Base-by-base conservation (phyloP, 2,888 invertebrate species). In the Carabus problematicus region DNA sequence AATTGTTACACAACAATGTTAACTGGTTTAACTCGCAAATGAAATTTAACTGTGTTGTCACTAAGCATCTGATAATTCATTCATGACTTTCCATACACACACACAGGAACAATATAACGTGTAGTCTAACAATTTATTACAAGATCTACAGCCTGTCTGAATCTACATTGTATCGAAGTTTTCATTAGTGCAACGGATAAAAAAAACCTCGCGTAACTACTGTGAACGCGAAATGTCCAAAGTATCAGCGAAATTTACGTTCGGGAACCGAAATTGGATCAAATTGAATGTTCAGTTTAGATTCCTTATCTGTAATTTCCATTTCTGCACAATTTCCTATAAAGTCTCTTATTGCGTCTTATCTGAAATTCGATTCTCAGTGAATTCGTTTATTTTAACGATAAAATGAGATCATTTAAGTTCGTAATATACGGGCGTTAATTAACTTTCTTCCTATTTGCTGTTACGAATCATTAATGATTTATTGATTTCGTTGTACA, bases 331-430 rank as follows among this genome's bases (percentile, higher is more conserved):
- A 64, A 64, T 64, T 64, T 64, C 63, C 63, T 64, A 14, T 42
- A 54, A 54, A 41, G 63, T 19, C 19, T 62, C 63, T 64, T 64
- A 64, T 64, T 55, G 54, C 63, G 52, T 42, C 63, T 64, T 64
- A 64, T 64, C 63, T 64, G 49, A 64, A 64, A 64, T 64, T 64
- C 63, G 63, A 64, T 64, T 64, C 54, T 64, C 54, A 42, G 29
- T 42, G 54, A 64, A 19, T 19, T 64, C 63, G 63, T 52, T 64
- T 64, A 64, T 64, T 52, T 64, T 54, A 42, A 19, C 19, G 63
- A 64, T 64, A 64, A 64, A 64, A 45, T 45, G 54, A 63, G 54
- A 54, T 54, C 54, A 55, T 54, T 64, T 64, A 64, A 64, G 42
- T 64, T 55, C 29, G 63, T 41, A 29, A 29, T 18, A 43, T 54